Conservation (phyloP, 2,888 invertebrate species). For the Drosophila differens region DNA sequence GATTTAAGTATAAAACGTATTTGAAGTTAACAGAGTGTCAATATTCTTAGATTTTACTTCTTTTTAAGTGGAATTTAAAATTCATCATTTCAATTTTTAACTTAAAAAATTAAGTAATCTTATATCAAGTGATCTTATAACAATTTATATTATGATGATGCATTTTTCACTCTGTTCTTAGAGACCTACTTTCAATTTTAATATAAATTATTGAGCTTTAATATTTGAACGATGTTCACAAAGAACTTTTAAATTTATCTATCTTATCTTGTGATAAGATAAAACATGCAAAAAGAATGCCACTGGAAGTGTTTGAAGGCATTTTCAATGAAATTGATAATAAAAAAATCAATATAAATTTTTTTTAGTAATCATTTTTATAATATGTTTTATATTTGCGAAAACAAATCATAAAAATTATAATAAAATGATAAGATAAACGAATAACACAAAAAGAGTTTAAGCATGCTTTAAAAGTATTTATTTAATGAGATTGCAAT, state of each 20-base stretch:
- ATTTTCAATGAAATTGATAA: slow-evolving; percentile 22
- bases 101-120: neutral
- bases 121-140: neutral
- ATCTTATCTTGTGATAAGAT: slow-evolving; percentile 51
- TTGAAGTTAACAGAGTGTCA: neutral
- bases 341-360: slow-evolving; percentile 25
- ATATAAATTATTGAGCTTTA: slow-evolving; percentile 17
- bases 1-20: neutral
- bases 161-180: neutral
- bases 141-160: neutral
- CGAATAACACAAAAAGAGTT: neutral
- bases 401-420: slow-evolving; percentile 4
- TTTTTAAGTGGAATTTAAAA: neutral
- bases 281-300: neutral
- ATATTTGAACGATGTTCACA: slow-evolving; percentile 9
- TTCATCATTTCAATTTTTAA: neutral
- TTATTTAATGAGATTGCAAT: slow-evolving; percentile 10
- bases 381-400: neutral
- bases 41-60: neutral
- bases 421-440: slow-evolving; percentile 11
- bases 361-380: slow-evolving; percentile 2
- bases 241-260: slow-evolving; percentile 10
- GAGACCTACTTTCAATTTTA: neutral
- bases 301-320: slow-evolving; percentile 3
- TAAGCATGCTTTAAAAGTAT: slow-evolving; percentile 3